These are phyloP conservation scores for Gryon sp. DNA, from an alignment of 1,140 invertebrate species.

Conservation along the genomic window DNA sequence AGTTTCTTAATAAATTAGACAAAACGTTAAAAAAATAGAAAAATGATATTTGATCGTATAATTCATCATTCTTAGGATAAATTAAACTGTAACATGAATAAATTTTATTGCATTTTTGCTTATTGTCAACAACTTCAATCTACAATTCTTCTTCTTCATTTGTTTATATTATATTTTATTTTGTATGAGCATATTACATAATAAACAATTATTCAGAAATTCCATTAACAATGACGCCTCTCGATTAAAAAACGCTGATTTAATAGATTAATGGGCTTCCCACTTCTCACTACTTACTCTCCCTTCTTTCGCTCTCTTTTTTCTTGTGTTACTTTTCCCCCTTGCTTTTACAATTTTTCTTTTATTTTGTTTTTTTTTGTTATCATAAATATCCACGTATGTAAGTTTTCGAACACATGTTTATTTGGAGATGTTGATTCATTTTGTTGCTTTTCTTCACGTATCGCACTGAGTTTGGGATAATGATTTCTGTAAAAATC, in stretches of 20 bases:
- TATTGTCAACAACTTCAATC: constrained; percentile 63
- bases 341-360: too few species aligned
- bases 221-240: constrained; percentile 49
- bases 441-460: constrained; percentile 10
- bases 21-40: constrained; percentile 8
- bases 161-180: not conserved
- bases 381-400: constrained; percentile 51
- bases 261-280: constrained; percentile 40
- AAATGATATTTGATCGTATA: not conserved
- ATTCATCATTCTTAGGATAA: constrained; percentile 14
- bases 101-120: constrained; percentile 61
- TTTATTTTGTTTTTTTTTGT: constrained; percentile 10
- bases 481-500: constrained; percentile 37
- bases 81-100: constrained; percentile 50
- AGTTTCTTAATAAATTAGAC: constrained; percentile 4
- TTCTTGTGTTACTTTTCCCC: too few species aligned
- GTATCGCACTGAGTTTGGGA: constrained; percentile 26
- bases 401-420: constrained; percentile 56
- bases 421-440: constrained; percentile 53
- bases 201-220: constrained; percentile 50
- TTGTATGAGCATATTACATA: constrained; percentile 49
- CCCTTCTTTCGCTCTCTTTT: too few species aligned
- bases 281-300: constrained; percentile 6
- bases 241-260: constrained; percentile 51
- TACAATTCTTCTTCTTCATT: constrained; percentile 36